Base-by-base conservation (phyloP, 2,113 vertebrate genomes). In the Ameiurus melas region DNA sequence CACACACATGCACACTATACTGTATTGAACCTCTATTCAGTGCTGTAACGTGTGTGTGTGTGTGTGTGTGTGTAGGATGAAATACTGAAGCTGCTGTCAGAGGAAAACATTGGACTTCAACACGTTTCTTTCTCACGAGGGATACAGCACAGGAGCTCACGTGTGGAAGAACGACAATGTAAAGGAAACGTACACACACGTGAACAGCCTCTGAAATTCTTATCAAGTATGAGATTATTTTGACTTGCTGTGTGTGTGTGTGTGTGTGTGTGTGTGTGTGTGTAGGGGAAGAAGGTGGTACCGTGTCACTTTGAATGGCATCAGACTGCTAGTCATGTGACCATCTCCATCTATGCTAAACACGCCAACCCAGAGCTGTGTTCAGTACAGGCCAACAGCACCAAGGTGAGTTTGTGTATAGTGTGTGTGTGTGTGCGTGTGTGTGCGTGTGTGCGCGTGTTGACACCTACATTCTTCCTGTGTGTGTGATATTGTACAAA, bases 31-130 rank as follows among this genome's bases (percentile, higher is more conserved):
- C 0, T 66, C 4, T 80, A 6, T 53, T 14, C 2, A 57, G n/a
- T 78, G 33, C 13, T 84, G 39, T 51, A 10, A 25, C 64, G 53
- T 82, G 33, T 82, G 8, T 58, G n/a, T n/a, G n/a, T n/a, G n/a
- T n/a, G n/a, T n/a, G n/a, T n/a, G n/a, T n/a, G 53, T 19, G 5
- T 88, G 57, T 89, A 99, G 98, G 94, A 98, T 99, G 97, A 99
- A 99, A 94, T 99, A 98, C 90, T 99, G 98, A 98, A 99, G 96
- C 93, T 99, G 98, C 91, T 99, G 98, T 93, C 97, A 96, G 92
- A 97, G 96, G 92, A 98, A 98, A 97, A 99, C 98, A 0, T 98
- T 97, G 0, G 98, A 99, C 92, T 99, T 99, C 92, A 97, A 95
- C 91, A 90, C 94, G 0, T 99, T 99, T 94, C 96, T 99, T 91